A percentile compares a stretch with the other conserved stretches of the same genome.
Conservation (phyloP, 2,113 vertebrate species). For the Empidonax traillii region DNA sequence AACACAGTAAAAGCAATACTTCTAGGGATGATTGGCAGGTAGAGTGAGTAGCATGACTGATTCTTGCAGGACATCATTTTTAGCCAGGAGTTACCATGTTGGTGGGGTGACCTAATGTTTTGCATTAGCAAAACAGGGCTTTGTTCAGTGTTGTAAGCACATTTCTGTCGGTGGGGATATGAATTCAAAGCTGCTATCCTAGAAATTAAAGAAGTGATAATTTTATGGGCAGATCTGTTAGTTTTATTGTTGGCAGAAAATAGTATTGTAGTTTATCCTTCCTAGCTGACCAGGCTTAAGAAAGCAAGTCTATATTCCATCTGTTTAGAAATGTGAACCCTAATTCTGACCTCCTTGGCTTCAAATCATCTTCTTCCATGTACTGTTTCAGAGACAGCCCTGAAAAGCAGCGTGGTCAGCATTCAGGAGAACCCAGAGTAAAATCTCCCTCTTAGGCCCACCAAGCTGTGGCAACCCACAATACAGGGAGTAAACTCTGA, state of each 20-base stretch:
- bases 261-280: not conserved
- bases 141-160: not conserved
- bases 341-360: not conserved
- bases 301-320: not conserved
- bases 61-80: not conserved
- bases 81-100: not conserved
- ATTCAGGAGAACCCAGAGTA: not conserved
- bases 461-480: not conserved
- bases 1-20: not conserved
- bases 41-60: not conserved
- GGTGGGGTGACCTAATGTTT: not conserved
- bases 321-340: not conserved
- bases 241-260: not conserved
- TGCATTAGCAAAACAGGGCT: not conserved
- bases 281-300: not conserved
- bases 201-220: not conserved
- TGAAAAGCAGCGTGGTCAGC: not conserved
- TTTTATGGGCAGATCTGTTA: not conserved
- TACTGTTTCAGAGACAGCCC: not conserved
- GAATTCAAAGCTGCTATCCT: not conserved
- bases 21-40: not conserved
- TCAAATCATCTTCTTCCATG: not conserved
- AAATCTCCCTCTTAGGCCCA: not conserved
- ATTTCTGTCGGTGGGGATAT: not conserved
- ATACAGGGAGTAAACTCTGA: not conserved